Evolutionary conservation across 1,140 invertebrate genomes (phyloP).

Genomic region (Oedothorax gibbosus): DNA sequence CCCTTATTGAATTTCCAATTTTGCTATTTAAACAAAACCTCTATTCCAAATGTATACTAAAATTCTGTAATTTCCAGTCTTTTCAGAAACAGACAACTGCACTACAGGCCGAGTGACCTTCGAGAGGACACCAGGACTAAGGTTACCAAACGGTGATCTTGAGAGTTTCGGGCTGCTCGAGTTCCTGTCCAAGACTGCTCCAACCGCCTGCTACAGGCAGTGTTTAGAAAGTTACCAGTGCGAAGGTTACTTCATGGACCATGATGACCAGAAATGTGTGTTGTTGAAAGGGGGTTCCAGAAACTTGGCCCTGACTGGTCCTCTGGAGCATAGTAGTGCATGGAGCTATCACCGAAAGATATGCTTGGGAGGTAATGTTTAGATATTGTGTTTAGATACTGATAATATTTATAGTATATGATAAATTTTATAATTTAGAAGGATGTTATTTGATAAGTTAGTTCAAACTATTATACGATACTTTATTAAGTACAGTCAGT

Average conservation of each 20-base stretch:
- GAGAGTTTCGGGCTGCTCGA: slow-evolving; percentile 17
- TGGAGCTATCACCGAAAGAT: slow-evolving; percentile 58
- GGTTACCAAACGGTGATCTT: slow-evolving; percentile 14
- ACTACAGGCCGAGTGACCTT: slow-evolving; percentile 38
- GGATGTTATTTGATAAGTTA: too few species aligned
- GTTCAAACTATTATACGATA: too few species aligned
- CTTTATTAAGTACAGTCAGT: too few species aligned
- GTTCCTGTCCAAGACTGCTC: slow-evolving; percentile 42
- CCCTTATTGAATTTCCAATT: too few species aligned
- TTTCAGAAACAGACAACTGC: slow-evolving; percentile 26
- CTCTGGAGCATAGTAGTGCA: slow-evolving; percentile 22
- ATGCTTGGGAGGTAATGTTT: slow-evolving; percentile 46
- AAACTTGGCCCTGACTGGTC: background rate
- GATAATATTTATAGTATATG: too few species aligned
- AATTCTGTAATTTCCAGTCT: slow-evolving; percentile 14
- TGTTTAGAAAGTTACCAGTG: slow-evolving; percentile 31
- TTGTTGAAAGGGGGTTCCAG: slow-evolving; percentile 10
- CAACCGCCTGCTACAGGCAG: slow-evolving; percentile 37
- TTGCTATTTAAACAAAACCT: too few species aligned
- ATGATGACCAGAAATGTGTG: slow-evolving; percentile 48
- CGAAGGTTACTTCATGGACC: slow-evolving; percentile 50
- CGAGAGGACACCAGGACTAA: slow-evolving; percentile 33
- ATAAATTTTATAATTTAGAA: too few species aligned
- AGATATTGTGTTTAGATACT: too few species aligned
- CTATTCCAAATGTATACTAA: too few species aligned